Conservation (phyloP, 2,888 invertebrate genomes). For the Heliconius hortense region DNA sequence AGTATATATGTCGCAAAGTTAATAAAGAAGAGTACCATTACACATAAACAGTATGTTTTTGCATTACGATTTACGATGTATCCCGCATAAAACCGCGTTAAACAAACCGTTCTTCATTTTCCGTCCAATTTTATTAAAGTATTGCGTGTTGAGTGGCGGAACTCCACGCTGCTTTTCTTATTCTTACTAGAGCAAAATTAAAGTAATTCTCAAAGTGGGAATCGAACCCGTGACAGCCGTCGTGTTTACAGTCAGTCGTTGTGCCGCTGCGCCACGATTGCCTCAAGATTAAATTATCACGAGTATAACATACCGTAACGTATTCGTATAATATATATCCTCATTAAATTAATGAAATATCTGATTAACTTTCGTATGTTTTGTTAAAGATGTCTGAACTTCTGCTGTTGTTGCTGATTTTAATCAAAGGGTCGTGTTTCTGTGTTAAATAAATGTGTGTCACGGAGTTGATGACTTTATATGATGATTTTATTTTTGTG, state of each 20-base stretch:
- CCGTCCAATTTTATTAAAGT: not conserved
- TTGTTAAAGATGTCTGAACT: conserved; percentile 17
- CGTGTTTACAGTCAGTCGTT: not conserved
- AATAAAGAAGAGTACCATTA: not conserved
- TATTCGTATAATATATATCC: not conserved
- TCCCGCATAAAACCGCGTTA: not conserved
- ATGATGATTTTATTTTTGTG: not conserved
- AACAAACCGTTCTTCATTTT: not conserved
- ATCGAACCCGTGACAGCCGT: not conserved
- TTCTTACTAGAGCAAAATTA: not conserved
- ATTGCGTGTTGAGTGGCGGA: not conserved
- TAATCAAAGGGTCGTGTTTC: conserved; percentile 26
- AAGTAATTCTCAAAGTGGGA: too few relatives aligned
- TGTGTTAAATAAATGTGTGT: conserved; percentile 23
- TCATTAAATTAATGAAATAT: conserved; percentile 18
- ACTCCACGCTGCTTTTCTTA: not conserved
- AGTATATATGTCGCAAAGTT: too few relatives aligned
- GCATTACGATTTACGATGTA: not conserved
- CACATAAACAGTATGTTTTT: not conserved
- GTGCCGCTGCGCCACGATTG: not conserved
- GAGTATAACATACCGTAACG: not conserved
- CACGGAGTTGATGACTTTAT: conserved; percentile 2
- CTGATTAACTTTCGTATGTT: conserved; percentile 1
- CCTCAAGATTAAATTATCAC: not conserved
- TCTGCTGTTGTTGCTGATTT: conserved; percentile 15